Evolutionary conservation across 1,140 invertebrate genomes (phyloP).

Genomic region (Belonocnema kinseyi): DNA sequence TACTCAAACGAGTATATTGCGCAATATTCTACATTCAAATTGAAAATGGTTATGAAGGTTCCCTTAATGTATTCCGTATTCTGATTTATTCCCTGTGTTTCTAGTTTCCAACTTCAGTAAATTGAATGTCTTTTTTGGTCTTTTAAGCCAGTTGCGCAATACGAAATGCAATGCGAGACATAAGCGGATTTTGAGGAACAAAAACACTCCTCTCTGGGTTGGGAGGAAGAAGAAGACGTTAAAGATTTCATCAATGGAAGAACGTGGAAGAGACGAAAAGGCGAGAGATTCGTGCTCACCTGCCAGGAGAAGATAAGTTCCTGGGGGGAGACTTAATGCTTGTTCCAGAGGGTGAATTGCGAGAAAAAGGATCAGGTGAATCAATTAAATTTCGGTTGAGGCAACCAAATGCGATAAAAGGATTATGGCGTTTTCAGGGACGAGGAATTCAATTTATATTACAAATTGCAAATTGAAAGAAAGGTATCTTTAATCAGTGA

Average conservation of each 20-base stretch:
- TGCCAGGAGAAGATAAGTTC: conserved; percentile 12
- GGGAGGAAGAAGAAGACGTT: neutral
- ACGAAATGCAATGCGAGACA: neutral
- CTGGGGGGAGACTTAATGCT: neutral
- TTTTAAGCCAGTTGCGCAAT: neutral
- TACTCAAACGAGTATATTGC: too few relatives aligned
- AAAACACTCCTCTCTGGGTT: neutral
- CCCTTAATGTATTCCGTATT: neutral
- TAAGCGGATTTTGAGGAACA: conserved; percentile 1
- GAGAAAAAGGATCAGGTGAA: conserved; percentile 12
- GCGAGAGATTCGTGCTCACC: conserved; percentile 14
- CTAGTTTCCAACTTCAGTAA: neutral
- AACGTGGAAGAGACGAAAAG: conserved; percentile 37
- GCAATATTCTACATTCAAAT: too few relatives aligned
- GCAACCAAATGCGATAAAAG: neutral
- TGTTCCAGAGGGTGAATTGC: neutral
- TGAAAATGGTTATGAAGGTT: too few relatives aligned
- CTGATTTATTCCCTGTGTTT: neutral
- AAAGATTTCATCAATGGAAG: conserved; percentile 19
- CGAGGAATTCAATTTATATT: too few relatives aligned
- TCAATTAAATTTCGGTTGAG: conserved; percentile 12
- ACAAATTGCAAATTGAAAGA: too few relatives aligned
- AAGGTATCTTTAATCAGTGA: too few relatives aligned
- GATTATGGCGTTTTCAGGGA: too few relatives aligned
- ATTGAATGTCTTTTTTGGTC: conserved; percentile 24